Evolutionary conservation across 2,797 vertebrate species (phyloP), one percentile per base, ranked within the genome.

Genomic region (Eidolon dupreanum): DNA sequence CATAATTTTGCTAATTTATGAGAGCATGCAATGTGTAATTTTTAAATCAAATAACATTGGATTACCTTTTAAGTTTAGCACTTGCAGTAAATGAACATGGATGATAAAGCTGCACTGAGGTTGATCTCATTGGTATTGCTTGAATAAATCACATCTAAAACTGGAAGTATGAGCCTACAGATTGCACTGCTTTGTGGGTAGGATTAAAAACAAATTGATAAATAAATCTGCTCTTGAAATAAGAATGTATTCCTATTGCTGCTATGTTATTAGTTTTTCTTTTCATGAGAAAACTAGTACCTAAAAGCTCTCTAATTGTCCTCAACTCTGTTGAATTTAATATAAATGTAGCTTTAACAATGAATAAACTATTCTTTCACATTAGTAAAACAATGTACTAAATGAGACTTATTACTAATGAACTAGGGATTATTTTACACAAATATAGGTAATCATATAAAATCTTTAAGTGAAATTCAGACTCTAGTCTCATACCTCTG

Each of bases 171-270:
- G 28, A 92, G 3, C 20, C 96, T 90, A 87, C 12, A 11, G 28
- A 31, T 36, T 95, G 6, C 74, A 8, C 13, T 71, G 12, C 16
- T 96, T 94, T 83, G 36, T 33, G 68, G n/a, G 16, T n/a, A 65
- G 26, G n/a, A 96, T 95, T 93, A 95, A 84, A 97, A 97, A 49
- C 79, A 96, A 96, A 97, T 41, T 85, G 75, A 66, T 88, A 95
- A 96, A 98, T 96, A 97, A 96, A 96, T 91, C 92, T 94, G 6
- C 12, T 75, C 10, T 93, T 92, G 78, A 95, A 96, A 90, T 93
- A 93, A 86, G 20, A 88, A 59, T 68, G 4, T 8, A 90, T n/a
- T 94, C 4, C 17, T 82, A 66, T 3, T 75, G 4, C 12, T 70
- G 31, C 51, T 83, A 41, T 49, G 59, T 38, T 95, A 93, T 84